Conservation (phyloP, 1,140 invertebrate species). For the Tetraneura akinire region DNA sequence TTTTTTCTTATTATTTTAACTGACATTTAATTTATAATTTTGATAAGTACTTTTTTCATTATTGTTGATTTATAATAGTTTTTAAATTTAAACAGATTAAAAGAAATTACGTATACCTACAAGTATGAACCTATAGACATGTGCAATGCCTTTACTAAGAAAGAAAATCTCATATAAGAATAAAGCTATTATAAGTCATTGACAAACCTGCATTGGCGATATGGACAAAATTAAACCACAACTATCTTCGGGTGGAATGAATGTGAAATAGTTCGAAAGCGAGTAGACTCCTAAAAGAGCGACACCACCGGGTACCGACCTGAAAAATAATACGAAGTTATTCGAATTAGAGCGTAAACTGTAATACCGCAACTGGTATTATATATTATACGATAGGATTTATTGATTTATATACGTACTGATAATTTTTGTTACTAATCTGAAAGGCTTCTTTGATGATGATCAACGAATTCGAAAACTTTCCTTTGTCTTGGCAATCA, state of each 20-base stretch:
- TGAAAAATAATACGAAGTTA: slow-evolving; percentile 54
- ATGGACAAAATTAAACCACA: slow-evolving; percentile 58
- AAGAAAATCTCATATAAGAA: no score
- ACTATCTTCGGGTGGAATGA: slow-evolving; percentile 61
- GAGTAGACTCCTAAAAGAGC: slow-evolving; percentile 60
- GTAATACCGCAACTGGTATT: background rate
- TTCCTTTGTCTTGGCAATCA: slow-evolving; percentile 60
- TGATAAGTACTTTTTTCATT: no score
- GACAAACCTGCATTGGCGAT: slow-evolving; percentile 55
- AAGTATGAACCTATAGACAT: no score
- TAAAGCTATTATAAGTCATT: no score
- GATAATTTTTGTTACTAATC: slow-evolving; percentile 61
- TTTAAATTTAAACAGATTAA: no score
- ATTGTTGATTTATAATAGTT: no score
- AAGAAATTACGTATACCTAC: no score
- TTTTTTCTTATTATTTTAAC: no score
- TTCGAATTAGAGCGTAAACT: no score
- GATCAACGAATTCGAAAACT: slow-evolving; percentile 57
- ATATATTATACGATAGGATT: no score
- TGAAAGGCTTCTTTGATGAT: slow-evolving; percentile 60
- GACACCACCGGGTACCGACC: slow-evolving; percentile 59
- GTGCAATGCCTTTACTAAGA: no score
- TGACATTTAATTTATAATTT: no score
- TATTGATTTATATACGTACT: slow-evolving; percentile 58
- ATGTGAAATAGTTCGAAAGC: slow-evolving; percentile 61